phyloP scores from a whole-genome alignment of 2,888 invertebrate species.

The Xestoiulus laeticollis region DNA sequence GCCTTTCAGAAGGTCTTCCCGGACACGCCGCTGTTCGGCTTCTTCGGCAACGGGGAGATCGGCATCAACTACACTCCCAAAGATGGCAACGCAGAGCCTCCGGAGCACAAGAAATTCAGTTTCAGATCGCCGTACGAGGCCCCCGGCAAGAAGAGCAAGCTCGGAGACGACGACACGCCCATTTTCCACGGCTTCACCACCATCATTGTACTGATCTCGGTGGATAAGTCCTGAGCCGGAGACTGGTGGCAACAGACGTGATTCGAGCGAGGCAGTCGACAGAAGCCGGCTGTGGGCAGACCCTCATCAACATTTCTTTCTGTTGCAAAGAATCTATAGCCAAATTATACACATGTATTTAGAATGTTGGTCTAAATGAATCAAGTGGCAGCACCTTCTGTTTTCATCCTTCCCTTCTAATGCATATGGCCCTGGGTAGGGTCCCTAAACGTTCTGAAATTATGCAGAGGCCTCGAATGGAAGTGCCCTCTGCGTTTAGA shows the following conservation, averaged over 20 bases:
- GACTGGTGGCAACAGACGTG: background rate
- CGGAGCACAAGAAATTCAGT: constrained; percentile 40
- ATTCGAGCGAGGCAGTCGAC: background rate
- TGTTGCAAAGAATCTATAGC: no score
- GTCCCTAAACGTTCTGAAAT: no score
- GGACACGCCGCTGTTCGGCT: constrained; percentile 65
- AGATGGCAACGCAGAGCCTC: constrained; percentile 36
- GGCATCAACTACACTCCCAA: constrained; percentile 61
- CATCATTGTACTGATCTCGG: constrained; percentile 55
- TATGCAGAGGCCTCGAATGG: background rate
- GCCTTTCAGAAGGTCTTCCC: constrained; percentile 65
- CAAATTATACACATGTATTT: background rate
- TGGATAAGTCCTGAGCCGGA: constrained; percentile 50
- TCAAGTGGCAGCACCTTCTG: background rate
- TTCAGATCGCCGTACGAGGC: constrained; percentile 7
- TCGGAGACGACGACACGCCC: background rate
- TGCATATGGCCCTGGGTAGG: background rate
- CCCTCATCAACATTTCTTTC: no score
- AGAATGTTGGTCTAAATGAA: no score
- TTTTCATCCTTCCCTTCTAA: background rate
- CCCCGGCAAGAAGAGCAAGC: constrained; percentile 20
- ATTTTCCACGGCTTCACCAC: constrained; percentile 56
- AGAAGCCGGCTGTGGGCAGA: no score
- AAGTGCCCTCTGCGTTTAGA: background rate
- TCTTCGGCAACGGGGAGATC: constrained; percentile 67